These are phyloP conservation scores for Buathra laborator DNA, from an alignment of 2,888 invertebrate genomes.

Conservation along the genomic window DNA sequence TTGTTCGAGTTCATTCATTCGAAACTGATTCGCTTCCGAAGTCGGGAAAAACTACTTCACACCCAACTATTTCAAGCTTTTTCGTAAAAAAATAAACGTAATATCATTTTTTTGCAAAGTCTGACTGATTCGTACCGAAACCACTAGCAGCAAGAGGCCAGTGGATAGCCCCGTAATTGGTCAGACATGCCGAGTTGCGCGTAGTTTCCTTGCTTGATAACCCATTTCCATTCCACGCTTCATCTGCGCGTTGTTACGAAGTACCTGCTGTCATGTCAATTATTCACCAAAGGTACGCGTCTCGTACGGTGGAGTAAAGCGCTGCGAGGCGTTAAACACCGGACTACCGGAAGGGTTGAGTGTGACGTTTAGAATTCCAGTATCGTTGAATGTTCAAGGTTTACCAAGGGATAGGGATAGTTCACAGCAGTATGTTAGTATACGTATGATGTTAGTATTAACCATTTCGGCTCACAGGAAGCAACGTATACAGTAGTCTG, in stretches of 20 bases:
- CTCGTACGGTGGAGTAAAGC: constrained; percentile 29
- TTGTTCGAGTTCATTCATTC: not conserved
- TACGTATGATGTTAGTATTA: not conserved
- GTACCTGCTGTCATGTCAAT: constrained; percentile 5
- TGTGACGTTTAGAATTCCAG: constrained; percentile 42
- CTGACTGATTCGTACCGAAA: not conserved
- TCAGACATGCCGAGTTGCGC: not conserved
- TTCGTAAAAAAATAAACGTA: not conserved
- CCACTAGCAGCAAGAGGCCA: not conserved
- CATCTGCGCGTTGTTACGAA: not conserved
- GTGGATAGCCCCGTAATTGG: not conserved
- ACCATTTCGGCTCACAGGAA: not conserved
- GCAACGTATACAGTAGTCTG: not conserved
- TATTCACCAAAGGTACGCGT: constrained; percentile 48
- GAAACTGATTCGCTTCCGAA: not conserved
- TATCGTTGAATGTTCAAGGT: constrained; percentile 42
- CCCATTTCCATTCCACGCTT: not conserved
- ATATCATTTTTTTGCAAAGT: not conserved
- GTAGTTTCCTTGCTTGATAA: not conserved
- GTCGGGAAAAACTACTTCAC: not conserved
- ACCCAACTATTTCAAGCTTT: not conserved
- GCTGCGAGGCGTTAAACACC: constrained; percentile 45
- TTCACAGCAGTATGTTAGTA: constrained; percentile 5
- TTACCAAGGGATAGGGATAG: constrained; percentile 32
- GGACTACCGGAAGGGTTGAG: constrained; percentile 21